Evolutionary conservation across 1,140 invertebrate genomes (phyloP), one percentile per base, ranked within the genome.

Genomic region (Varroa destructor): DNA sequence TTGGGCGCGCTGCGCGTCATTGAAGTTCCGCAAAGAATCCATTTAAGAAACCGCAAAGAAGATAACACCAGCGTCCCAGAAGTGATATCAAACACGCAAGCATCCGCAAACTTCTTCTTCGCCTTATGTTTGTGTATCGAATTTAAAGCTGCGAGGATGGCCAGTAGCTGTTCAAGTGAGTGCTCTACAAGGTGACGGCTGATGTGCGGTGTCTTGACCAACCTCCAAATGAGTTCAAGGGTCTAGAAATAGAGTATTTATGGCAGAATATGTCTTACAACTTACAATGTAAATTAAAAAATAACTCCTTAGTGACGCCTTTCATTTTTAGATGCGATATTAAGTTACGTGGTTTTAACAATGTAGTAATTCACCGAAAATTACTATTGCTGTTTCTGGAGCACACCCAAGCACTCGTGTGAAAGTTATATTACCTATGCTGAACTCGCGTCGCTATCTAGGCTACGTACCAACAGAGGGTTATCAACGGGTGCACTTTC

Each of bases 71-170:
- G 40, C 56, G 40, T 25, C 64, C 74, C 81, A 76, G 82, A 81
- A 75, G 80, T 82, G 54, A 84, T 83, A 74, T 83, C 81, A 54
- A 83, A 82, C 3, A 84, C 78, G 77, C 83, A 84, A 73, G 81
- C 82, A 40, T 78, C 76, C 36, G 83, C 79, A 76, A 83, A 84
- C 25, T 78, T 77, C 73, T 80, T 78, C 71, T 82, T 81, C 61
- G 80, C 79, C 72, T 81, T 79, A 72, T 82, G 81, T 75, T 82
- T 82, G 12, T 81, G 79, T 77, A 75, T 75, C 42, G 77, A 74
- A 72, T 83, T 67, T 8, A 67, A 46, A 5, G 61, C 82, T 74
- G 78, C 79, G n/a, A 84, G 76, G 70, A 84, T 83, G 43, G 75
- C 77, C 43, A 83, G 78, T 73, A 83, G 82, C 76, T 84, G 81